Evolutionary conservation across 2,113 vertebrate genomes (phyloP).

Genomic region (Thinocorus orbignyianus): DNA sequence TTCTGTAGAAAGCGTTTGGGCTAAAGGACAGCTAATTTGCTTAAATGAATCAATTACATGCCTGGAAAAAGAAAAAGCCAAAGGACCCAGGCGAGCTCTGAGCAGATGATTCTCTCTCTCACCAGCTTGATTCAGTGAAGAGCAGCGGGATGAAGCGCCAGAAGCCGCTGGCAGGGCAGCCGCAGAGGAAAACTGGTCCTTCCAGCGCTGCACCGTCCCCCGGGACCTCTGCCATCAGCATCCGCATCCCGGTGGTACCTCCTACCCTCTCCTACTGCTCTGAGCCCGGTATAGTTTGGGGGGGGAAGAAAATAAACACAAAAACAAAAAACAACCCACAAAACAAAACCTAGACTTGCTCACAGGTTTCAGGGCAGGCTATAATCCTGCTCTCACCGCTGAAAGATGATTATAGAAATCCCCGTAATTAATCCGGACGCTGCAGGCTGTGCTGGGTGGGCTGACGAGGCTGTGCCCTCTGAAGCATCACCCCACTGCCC

Average conservation of each 20-base stretch:
- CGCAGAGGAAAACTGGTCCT: slow-evolving; percentile 36
- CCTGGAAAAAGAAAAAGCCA: not conserved
- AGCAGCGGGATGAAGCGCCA: slow-evolving; percentile 2
- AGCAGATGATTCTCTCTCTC: not conserved
- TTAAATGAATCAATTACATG: not conserved
- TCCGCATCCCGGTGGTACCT: slow-evolving; percentile 35
- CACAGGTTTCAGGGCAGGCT: not conserved
- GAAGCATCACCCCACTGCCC: not conserved
- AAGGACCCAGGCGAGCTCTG: not conserved
- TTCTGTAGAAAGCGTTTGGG: not conserved
- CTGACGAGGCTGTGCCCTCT: not conserved
- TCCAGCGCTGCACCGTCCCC: slow-evolving; percentile 53
- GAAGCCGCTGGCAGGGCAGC: slow-evolving; percentile 48
- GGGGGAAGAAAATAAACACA: not conserved
- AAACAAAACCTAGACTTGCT: not conserved
- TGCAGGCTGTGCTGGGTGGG: not conserved
- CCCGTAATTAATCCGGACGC: not conserved
- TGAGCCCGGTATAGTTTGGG: not conserved
- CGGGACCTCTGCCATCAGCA: slow-evolving; percentile 51
- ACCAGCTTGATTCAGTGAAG: not conserved
- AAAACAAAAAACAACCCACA: no score
- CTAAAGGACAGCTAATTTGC: not conserved
- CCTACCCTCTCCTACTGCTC: not conserved
- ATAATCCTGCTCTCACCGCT: not conserved
- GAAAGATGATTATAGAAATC: not conserved